Evolutionary conservation across 2,113 vertebrate genomes (phyloP), one percentile per base, ranked within the genome.

Genomic region (Morone chrysops): DNA sequence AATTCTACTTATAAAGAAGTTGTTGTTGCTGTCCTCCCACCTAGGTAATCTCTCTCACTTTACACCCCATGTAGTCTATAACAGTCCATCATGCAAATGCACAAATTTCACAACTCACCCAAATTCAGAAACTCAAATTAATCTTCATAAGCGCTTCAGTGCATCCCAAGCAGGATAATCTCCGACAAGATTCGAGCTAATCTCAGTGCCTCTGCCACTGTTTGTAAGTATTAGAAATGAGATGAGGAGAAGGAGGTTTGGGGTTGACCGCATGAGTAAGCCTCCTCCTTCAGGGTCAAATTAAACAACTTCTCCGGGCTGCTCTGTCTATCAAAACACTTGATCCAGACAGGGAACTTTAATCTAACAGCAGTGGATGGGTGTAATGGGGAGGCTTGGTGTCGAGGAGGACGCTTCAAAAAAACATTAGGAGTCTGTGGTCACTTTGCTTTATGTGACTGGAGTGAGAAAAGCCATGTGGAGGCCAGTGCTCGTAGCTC

Each of bases 31-130:
- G 16, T 6, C 20, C 41, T 48, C 6, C 31, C 14, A 62, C 1
- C 9, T 17, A 25, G 13, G 4, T 31, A 8, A 43, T 40, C 47
- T 45, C 10, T 9, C 16, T 2, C 22, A 48, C 0, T 47, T 31
- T n/a, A 36, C n/a, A 69, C 3, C 6, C 5, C 25, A 43, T 63
- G 54, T 8, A 50, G 6, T 72, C 62, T 56, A 36, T 12, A 38
- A 11, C 22, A 53, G 59, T 54, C 47, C n/a, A 67, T 31, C 7
- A 12, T 75, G 40, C 8, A 47, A 17, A 74, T 36, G 38, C 48
- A 48, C 25, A 73, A 47, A 6, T 59, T 56, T 67, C 2, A 66
- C 4, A 45, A 85, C 92, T 93, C 71, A 93, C 90, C 90, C 69
- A 74, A 78, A 62, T 48, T 70, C 56, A 80, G 72, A 60, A n/a